Evolutionary conservation across 2,888 invertebrate genomes (phyloP).

Genomic region (Papilio gigon): DNA sequence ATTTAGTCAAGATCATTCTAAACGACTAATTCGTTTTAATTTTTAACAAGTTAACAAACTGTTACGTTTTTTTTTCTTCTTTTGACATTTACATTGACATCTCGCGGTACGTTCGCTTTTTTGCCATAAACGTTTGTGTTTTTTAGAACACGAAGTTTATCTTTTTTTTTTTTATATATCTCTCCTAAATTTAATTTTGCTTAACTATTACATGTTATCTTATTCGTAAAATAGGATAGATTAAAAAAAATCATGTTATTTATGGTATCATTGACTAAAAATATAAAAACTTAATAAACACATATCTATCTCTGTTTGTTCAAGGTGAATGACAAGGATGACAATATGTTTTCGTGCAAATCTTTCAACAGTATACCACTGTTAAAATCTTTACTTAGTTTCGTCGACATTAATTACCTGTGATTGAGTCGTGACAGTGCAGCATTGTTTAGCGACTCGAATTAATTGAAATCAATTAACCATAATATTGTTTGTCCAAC

Average conservation of each 20-base stretch:
- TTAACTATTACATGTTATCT: too few relatives aligned
- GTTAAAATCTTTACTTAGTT: not conserved
- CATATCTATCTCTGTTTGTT: not conserved
- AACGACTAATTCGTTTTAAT: not conserved
- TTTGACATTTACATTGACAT: too few relatives aligned
- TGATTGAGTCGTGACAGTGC: not conserved
- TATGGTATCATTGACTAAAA: too few relatives aligned
- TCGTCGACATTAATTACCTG: not conserved
- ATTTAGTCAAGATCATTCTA: not conserved
- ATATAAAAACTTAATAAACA: too few relatives aligned
- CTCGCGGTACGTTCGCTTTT: too few relatives aligned
- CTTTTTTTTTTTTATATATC: not conserved
- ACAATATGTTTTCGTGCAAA: not conserved
- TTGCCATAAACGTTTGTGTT: too few relatives aligned
- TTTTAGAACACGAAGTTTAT: too few relatives aligned
- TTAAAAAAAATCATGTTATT: too few relatives aligned
- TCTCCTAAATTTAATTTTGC: not conserved
- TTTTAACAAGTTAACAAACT: not conserved
- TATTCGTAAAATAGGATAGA: too few relatives aligned
- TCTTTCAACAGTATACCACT: not conserved
- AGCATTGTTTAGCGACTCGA: not conserved
- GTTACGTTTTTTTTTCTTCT: not conserved
- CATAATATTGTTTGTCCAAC: not conserved
- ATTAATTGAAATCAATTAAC: constrained; percentile 8
- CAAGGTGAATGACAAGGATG: not conserved